Base-by-base conservation (phyloP, 2,797 vertebrate species). In the Sternarchorhynchus goeldii region DNA sequence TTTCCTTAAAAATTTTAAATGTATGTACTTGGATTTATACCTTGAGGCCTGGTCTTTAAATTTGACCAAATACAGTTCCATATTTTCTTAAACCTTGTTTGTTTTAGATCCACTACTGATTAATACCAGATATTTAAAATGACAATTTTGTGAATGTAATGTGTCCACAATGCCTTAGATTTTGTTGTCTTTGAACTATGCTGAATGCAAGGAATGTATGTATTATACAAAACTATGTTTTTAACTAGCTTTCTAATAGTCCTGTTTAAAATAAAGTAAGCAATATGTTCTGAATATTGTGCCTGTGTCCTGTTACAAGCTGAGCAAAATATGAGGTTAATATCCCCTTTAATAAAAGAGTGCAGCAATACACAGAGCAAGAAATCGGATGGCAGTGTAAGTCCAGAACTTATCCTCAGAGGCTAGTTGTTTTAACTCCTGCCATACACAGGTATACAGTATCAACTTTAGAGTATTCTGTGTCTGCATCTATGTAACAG, bases 221-320 rank as follows among this genome's bases (percentile, higher is more conserved):
- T 55, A 53, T 29, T 68, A 53, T 68, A 18, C 14, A 29, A 68
- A 68, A 63, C 55, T 56, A 57, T 75, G 72, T 70, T 65, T 76
- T 77, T 77, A 76, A 70, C 36, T 18, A 71, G 14, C 8, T 21
- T 20, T 60, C n/a, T 32, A 10, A 36, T n/a, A 36, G 34, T 18
- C 17, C 31, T 64, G 39, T 73, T 20, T 77, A 56, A 45, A 77
- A 81, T 81, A 78, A 81, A 81, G 41, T 17, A 62, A 31, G 73
- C 69, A 67, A 56, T 77, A 77, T 75, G 58, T 8, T 34, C 58
- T 73, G 69, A 34, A 1, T 0, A 25, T 25, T 8, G 77, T 50
- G n/a, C 53, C 17, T 5, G 32, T 57, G 18, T 50, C 16, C 64
- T 41, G 34, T 18, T 25, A 7, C 31, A 36, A 36, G 17, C 14